Percentiles rank a stretch among this genome's conserved stretches.
Evolutionary conservation across 2,888 invertebrate species (phyloP).

Genomic region (Pharmacophagus antenor): DNA sequence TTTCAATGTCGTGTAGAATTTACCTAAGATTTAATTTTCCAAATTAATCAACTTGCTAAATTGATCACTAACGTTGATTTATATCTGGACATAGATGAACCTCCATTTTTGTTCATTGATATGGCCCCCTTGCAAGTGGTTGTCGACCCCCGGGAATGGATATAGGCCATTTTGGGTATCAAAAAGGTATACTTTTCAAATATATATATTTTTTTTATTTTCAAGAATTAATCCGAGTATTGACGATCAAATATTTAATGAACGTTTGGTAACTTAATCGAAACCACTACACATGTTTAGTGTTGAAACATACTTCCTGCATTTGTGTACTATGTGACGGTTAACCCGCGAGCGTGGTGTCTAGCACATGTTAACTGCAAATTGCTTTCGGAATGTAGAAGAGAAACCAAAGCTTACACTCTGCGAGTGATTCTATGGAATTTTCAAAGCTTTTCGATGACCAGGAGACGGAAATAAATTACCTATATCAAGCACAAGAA

Average conservation of each 20-base stretch:
- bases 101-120: too few relatives aligned
- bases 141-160: too few relatives aligned
- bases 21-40: too few relatives aligned
- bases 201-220: too few relatives aligned
- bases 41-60: too few relatives aligned
- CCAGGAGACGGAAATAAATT: constrained; percentile 17
- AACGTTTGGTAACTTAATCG: not conserved
- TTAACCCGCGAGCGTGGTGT: not conserved
- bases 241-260: not conserved
- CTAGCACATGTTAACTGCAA: not conserved
- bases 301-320: not conserved
- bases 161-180: too few relatives aligned
- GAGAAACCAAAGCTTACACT: constrained; percentile 10
- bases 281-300: not conserved
- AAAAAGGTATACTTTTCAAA: too few relatives aligned
- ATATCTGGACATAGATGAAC: too few relatives aligned
- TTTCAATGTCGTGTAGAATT: too few relatives aligned
- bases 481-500: constrained; percentile 2
- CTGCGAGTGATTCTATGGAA: constrained; percentile 8
- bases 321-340: not conserved
- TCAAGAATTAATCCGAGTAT: too few relatives aligned
- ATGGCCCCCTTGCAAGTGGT: too few relatives aligned
- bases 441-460: constrained; percentile 12
- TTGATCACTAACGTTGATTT: too few relatives aligned
- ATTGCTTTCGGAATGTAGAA: not conserved